Conservation (phyloP, 2,888 invertebrate species). For the Drosophila merina region DNA sequence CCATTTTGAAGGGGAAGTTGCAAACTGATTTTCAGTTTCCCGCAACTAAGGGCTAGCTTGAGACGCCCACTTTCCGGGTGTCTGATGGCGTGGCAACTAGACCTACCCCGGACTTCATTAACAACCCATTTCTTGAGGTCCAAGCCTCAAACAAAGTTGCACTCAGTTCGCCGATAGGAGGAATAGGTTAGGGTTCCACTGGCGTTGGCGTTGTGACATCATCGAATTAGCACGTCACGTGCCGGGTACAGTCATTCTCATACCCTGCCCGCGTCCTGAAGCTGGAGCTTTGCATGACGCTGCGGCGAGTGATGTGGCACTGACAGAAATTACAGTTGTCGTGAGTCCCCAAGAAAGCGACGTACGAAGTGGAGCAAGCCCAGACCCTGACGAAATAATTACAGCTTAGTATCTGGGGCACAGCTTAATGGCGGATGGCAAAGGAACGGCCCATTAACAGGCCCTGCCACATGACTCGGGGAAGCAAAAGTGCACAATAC, state of each 20-base stretch:
- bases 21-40: no score
- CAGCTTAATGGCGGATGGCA: neutral
- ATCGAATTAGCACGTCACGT: constrained; percentile 27
- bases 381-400: constrained; percentile 57
- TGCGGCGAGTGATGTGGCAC: constrained; percentile 43
- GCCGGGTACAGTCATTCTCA: constrained; percentile 16
- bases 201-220: constrained; percentile 34
- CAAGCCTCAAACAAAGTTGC: constrained; percentile 7
- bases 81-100: neutral
- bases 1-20: no score
- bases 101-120: constrained; percentile 18
- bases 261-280: neutral
- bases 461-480: no score
- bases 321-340: constrained; percentile 69
- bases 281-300: constrained; percentile 15
- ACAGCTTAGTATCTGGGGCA: constrained; percentile 51
- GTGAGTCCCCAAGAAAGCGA: constrained; percentile 25
- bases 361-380: constrained; percentile 5
- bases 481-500: neutral
- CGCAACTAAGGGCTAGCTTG: constrained; percentile 13
- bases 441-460: constrained; percentile 1
- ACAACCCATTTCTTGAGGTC: constrained; percentile 49
- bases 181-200: neutral
- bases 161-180: constrained; percentile 1
- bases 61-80: constrained; percentile 1